These are phyloP conservation scores for Chinchilla lanigera DNA, from an alignment of 2,113 vertebrate genomes.

Conservation along the genomic window DNA sequence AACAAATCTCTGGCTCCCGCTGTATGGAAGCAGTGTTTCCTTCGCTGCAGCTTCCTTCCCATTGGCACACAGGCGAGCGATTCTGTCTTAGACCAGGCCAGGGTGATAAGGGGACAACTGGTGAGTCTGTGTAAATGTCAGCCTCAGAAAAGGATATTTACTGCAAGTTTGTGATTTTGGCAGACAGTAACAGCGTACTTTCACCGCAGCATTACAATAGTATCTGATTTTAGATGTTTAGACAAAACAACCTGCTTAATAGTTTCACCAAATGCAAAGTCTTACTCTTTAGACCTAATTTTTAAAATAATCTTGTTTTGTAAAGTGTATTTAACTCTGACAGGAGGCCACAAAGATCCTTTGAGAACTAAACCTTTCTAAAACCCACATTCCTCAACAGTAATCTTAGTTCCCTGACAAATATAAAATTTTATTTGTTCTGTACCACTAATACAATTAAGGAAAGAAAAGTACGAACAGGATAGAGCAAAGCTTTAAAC, in stretches of 20 bases:
- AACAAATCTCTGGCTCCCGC: not conserved
- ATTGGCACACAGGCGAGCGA: not conserved
- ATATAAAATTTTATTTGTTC: not conserved
- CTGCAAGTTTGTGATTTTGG: fast-evolving
- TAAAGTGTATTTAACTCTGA: slow-evolving; percentile 21
- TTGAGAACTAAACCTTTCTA: not conserved
- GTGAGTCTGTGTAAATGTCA: not conserved
- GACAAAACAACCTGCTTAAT: not conserved
- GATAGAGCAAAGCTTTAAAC: not conserved
- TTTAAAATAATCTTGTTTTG: not conserved
- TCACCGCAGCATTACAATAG: not conserved
- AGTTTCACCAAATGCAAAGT: not conserved
- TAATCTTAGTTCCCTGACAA: not conserved
- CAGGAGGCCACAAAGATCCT: not conserved
- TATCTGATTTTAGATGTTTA: not conserved
- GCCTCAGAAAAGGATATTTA: not conserved
- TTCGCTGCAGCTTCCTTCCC: slow-evolving; percentile 29
- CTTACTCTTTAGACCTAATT: not conserved
- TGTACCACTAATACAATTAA: not conserved
- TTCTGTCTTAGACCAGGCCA: not conserved
- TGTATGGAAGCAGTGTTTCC: not conserved
- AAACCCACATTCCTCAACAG: not conserved
- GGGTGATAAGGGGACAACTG: not conserved
- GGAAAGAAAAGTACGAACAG: not conserved
- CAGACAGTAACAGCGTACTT: not conserved